A percentile compares a stretch with the other conserved stretches of the same genome.
Evolutionary conservation across 2,797 vertebrate species (phyloP).

Genomic region (Lepilemur septentrionalis): DNA sequence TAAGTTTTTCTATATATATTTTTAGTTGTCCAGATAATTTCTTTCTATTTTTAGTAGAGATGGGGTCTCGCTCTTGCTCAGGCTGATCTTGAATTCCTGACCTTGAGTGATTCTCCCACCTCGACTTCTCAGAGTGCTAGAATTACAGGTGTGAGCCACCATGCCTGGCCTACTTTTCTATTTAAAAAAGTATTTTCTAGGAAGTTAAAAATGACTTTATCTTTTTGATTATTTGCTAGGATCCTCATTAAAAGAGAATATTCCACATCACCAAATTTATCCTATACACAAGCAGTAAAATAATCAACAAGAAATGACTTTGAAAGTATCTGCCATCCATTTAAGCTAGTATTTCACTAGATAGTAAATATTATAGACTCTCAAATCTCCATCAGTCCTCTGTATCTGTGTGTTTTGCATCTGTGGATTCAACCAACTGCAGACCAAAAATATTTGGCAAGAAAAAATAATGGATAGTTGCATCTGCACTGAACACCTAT

Average conservation of each 20-base stretch:
- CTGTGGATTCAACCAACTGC: neutral
- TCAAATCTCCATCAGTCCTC: neutral
- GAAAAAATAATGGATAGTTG: too few species aligned
- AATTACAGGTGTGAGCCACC: too few species aligned
- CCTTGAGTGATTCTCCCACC: too few species aligned
- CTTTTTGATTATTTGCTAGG: neutral
- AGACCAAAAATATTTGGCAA: neutral
- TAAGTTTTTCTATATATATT: too few species aligned
- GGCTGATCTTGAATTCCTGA: too few species aligned
- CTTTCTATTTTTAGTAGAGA: too few species aligned
- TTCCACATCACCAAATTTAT: neutral
- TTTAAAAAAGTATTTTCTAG: neutral
- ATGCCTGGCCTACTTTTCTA: neutral
- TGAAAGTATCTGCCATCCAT: neutral
- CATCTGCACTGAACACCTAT: neutral
- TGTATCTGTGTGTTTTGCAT: neutral
- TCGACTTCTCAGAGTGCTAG: too few species aligned
- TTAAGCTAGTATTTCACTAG: neutral
- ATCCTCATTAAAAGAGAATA: neutral
- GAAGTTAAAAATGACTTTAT: neutral
- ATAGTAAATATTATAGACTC: neutral
- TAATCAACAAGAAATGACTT: neutral
- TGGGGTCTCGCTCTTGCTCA: too few species aligned
- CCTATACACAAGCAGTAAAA: neutral
- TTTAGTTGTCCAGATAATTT: too few species aligned